Conservation (phyloP, 2,797 vertebrate genomes). For the Spatula versicolor region DNA sequence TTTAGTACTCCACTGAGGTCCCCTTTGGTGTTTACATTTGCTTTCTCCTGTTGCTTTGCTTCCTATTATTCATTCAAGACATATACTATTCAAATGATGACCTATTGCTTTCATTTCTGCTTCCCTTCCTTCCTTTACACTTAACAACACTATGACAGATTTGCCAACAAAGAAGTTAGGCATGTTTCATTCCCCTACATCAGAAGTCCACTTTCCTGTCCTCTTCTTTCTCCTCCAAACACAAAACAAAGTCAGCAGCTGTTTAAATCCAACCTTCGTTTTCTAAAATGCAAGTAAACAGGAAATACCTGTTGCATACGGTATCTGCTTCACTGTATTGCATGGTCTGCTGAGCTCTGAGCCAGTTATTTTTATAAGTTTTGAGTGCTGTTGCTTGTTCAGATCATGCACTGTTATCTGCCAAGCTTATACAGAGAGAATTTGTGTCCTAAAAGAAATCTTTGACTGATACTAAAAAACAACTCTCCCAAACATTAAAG, state of each 20-base stretch:
- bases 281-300: neutral
- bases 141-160: neutral
- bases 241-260: neutral
- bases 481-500: neutral
- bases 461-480: neutral
- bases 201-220: neutral
- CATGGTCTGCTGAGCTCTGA: neutral
- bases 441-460: neutral
- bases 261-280: neutral
- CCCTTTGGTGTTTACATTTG: neutral
- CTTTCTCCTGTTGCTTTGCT: slow-evolving; percentile 10
- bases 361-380: neutral
- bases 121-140: neutral
- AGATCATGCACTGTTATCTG: neutral
- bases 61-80: slow-evolving; percentile 30
- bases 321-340: neutral
- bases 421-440: neutral
- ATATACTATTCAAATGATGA: neutral
- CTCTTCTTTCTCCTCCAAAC: neutral
- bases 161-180: neutral
- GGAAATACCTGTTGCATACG: neutral
- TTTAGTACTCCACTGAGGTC: neutral
- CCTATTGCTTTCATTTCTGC: slow-evolving; percentile 37
- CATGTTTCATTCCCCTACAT: neutral
- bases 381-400: neutral